Evolutionary conservation across 2,797 vertebrate species (phyloP).

Genomic region (Acanthornis magna): DNA sequence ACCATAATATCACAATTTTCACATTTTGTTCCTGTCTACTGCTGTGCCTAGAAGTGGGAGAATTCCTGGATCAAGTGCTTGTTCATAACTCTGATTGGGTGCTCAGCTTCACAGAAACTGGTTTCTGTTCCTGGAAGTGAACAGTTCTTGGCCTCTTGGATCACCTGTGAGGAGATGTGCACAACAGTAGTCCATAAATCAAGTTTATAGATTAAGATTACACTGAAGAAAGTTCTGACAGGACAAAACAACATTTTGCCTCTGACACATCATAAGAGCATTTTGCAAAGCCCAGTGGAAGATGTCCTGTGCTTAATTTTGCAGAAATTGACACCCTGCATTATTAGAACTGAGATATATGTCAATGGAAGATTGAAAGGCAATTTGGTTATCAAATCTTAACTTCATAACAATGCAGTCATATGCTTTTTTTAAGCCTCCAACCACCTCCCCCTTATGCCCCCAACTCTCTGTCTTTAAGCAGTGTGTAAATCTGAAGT

Average conservation of each 20-base stretch:
- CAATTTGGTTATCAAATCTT: neutral
- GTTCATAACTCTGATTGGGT: neutral
- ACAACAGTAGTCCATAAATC: neutral
- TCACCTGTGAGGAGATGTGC: neutral
- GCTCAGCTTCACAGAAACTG: neutral
- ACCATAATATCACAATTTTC: neutral
- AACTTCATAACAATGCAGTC: neutral
- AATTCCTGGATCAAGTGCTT: neutral
- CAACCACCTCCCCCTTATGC: rapidly evolving
- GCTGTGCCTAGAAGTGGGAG: neutral
- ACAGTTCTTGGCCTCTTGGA: neutral
- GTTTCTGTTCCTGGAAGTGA: neutral
- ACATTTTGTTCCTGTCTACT: neutral
- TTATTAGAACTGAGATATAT: neutral
- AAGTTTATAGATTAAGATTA: neutral
- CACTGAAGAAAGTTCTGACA: neutral
- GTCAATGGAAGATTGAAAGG: neutral
- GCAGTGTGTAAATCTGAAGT: neutral
- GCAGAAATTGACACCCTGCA: neutral
- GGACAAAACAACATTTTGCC: neutral
- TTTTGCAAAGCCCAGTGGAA: neutral
- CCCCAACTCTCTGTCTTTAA: neutral
- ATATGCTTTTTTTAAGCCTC: neutral
- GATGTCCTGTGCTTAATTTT: neutral
- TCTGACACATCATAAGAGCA: neutral